Evolutionary conservation across 2,797 vertebrate species (phyloP).

Genomic region (Gymnothorax reevesii): DNA sequence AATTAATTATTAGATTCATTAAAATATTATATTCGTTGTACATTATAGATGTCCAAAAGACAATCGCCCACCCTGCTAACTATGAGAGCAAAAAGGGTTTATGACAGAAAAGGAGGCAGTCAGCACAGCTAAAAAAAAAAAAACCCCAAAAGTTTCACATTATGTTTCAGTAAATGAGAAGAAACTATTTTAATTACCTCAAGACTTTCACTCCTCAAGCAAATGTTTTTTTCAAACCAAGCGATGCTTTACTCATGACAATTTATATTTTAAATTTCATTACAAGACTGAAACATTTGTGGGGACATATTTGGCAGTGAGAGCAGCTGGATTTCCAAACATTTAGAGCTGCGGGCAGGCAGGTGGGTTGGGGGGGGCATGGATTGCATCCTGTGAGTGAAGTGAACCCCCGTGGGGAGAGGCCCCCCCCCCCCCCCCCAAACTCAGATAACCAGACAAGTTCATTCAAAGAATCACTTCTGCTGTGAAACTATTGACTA

Average conservation of each 20-base stretch:
- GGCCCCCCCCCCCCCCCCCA: constrained; percentile 51
- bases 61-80: neutral
- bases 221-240: too few relatives aligned
- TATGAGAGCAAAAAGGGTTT: neutral
- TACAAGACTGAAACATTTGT: too few relatives aligned
- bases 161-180: too few relatives aligned
- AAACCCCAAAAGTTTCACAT: too few relatives aligned
- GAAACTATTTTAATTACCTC: too few relatives aligned
- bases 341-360: neutral
- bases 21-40: too few relatives aligned
- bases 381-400: neutral
- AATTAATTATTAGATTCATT: too few relatives aligned
- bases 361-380: neutral
- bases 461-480: constrained; percentile 48
- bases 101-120: neutral
- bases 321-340: neutral
- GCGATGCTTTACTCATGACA: too few relatives aligned
- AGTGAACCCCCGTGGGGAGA: constrained; percentile 30
- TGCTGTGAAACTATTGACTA: neutral
- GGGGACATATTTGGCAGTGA: neutral
- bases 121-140: too few relatives aligned
- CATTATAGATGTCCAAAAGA: neutral
- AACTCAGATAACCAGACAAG: constrained; percentile 50
- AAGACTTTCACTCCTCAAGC: too few relatives aligned
- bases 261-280: too few relatives aligned